Conservation (phyloP, 2,797 vertebrate species). For the Poecilia picta region DNA sequence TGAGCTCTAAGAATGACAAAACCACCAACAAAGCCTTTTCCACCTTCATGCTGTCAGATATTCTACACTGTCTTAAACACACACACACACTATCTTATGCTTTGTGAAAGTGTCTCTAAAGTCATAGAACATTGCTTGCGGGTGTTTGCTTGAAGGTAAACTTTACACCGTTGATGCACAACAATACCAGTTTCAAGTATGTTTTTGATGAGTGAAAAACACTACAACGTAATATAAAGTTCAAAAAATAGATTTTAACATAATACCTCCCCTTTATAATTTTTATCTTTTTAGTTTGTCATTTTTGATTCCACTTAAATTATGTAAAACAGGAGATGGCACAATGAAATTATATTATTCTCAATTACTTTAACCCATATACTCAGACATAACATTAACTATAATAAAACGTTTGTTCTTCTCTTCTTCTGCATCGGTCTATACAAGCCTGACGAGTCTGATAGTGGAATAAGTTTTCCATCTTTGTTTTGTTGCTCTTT, state of each 20-base stretch:
- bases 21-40: neutral
- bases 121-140: neutral
- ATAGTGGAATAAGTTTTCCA: neutral
- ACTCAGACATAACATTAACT: neutral
- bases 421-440: neutral
- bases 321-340: neutral
- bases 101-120: neutral
- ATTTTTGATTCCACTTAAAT: neutral
- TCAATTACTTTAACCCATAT: neutral
- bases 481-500: neutral
- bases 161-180: too few relatives aligned
- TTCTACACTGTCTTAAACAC: neutral
- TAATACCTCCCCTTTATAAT: neutral
- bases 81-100: neutral
- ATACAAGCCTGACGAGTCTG: neutral
- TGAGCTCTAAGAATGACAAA: neutral
- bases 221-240: too few relatives aligned
- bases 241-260: too few relatives aligned
- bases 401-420: neutral
- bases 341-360: neutral
- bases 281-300: neutral
- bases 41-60: neutral
- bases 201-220: too few relatives aligned
- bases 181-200: too few relatives aligned
- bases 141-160: too few relatives aligned